Evolutionary conservation across 2,888 invertebrate genomes (phyloP).

Genomic region (Nezara viridula): DNA sequence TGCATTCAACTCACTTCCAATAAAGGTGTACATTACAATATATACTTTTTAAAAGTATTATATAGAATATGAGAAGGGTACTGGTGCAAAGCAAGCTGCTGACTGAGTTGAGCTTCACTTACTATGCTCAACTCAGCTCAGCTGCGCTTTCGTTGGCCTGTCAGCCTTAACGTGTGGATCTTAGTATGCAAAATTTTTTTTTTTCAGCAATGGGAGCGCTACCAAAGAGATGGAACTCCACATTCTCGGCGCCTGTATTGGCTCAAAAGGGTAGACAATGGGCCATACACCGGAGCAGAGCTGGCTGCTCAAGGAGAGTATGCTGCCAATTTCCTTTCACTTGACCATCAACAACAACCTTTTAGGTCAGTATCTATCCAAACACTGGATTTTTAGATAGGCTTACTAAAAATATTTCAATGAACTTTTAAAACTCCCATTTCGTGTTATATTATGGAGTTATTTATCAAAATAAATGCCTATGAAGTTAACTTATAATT

Average conservation of each 20-base stretch:
- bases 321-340: constrained; percentile 81
- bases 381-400: too few species aligned
- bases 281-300: constrained; percentile 90
- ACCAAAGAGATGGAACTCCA: constrained; percentile 87
- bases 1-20: too few species aligned
- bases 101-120: too few species aligned
- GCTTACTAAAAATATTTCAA: neutral
- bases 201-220: constrained; percentile 93
- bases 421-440: neutral
- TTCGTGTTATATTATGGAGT: neutral
- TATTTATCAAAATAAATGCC: neutral
- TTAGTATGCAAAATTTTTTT: too few species aligned
- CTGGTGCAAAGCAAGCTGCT: too few species aligned
- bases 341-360: constrained; percentile 51
- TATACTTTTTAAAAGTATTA: too few species aligned
- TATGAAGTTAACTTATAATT: neutral
- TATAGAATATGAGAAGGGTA: too few species aligned
- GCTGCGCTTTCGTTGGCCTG: too few species aligned
- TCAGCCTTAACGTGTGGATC: too few species aligned
- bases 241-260: constrained; percentile 91
- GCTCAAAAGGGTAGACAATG: constrained; percentile 92
- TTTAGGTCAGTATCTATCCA: constrained; percentile 16
- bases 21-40: too few species aligned
- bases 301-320: constrained; percentile 93
- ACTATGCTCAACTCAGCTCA: too few species aligned